Conservation (phyloP, 1,140 invertebrate species). For the Drusus annulatus region DNA sequence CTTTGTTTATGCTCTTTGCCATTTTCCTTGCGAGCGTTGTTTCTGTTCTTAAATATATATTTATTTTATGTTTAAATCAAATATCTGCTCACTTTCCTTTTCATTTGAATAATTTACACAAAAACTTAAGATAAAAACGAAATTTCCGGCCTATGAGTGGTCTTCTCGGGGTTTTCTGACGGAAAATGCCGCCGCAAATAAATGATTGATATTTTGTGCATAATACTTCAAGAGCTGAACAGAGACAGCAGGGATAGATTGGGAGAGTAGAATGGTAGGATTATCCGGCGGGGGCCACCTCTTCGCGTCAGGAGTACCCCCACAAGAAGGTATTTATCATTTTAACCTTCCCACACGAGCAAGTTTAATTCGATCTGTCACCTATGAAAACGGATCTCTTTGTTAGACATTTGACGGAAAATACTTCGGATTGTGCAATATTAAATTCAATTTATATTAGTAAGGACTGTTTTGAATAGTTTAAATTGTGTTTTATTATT, state of each 20-base stretch:
- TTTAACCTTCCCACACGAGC: not conserved
- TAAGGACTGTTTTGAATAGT: too few species aligned
- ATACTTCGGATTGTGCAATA: too few species aligned
- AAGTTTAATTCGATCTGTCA: slow-evolving; percentile 39
- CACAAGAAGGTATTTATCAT: slow-evolving; percentile 64
- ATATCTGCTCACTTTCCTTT: slow-evolving; percentile 9
- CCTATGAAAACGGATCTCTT: slow-evolving; percentile 18
- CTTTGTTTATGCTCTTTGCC: slow-evolving; percentile 35
- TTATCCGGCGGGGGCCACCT: slow-evolving; percentile 63
- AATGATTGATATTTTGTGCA: slow-evolving; percentile 48
- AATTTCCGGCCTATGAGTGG: not conserved
- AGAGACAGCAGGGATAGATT: slow-evolving; percentile 16
- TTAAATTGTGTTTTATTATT: slow-evolving; percentile 17
- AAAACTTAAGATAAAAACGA: too few species aligned
- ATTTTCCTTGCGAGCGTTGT: slow-evolving; percentile 51
- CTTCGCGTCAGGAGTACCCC: slow-evolving; percentile 63
- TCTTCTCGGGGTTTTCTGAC: not conserved
- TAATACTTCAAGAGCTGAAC: slow-evolving; percentile 35
- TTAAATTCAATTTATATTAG: too few species aligned
- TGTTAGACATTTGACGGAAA: slow-evolving; percentile 10
- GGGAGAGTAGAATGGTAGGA: slow-evolving; percentile 63
- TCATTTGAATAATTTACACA: not conserved
- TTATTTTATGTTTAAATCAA: slow-evolving; percentile 32
- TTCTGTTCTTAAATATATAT: slow-evolving; percentile 47
- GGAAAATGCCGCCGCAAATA: slow-evolving; percentile 44